A percentile compares a stretch with the other conserved stretches of the same genome.
These are phyloP conservation scores for Sorex maritimensis DNA, from an alignment of 2,797 vertebrate species.

Conservation along the genomic window DNA sequence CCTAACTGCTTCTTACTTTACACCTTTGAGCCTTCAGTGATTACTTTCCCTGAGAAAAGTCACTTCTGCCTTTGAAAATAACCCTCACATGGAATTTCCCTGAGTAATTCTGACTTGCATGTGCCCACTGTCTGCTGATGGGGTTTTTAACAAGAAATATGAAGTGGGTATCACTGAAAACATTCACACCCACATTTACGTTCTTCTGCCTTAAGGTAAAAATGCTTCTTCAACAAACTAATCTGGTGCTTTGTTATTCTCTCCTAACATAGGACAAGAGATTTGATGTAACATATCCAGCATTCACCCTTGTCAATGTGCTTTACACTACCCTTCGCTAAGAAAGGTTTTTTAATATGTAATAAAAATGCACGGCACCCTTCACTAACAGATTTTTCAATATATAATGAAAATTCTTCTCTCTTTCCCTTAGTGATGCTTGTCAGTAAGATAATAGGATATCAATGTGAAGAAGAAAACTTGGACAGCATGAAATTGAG, in stretches of 20 bases:
- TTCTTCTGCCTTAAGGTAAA: neutral
- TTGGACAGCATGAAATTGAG: slow-evolving; percentile 3
- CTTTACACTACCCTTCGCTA: neutral
- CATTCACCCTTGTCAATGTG: neutral
- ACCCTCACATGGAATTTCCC: neutral
- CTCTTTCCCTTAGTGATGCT: neutral
- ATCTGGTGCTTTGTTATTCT: neutral
- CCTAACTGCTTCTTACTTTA: neutral
- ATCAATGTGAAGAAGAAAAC: neutral
- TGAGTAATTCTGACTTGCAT: neutral
- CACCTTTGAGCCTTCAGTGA: neutral
- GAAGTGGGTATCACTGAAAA: neutral
- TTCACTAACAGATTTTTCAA: neutral
- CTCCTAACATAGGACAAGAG: slow-evolving; percentile 22
- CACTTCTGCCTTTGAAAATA: neutral
- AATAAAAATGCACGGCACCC: neutral
- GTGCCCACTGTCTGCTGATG: neutral
- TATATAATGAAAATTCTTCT: neutral
- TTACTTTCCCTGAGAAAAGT: neutral
- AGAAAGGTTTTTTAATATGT: neutral
- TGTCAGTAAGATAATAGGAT: neutral
- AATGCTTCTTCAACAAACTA: neutral
- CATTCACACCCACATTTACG: neutral
- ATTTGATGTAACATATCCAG: neutral
- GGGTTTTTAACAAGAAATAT: neutral